phyloP scores from a whole-genome alignment of 2,797 vertebrate species.

The Meda fulgida region DNA sequence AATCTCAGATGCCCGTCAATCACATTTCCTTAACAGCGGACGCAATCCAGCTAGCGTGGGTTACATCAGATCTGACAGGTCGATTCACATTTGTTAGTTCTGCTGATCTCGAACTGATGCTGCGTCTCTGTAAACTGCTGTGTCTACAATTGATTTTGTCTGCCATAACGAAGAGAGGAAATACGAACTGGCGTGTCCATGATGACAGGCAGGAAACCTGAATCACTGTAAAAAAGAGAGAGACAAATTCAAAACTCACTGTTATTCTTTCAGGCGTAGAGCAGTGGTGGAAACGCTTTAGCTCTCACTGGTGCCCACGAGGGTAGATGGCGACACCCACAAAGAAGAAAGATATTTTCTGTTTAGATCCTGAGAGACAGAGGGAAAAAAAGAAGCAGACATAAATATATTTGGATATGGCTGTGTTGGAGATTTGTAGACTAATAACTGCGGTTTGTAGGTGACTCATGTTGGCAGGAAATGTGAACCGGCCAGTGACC shows the following conservation, averaged over 20 bases:
- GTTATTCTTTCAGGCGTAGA: conserved; percentile 35
- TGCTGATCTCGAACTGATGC: conserved; percentile 34
- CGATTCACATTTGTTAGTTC: conserved; percentile 46
- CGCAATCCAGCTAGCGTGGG: background rate
- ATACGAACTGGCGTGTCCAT: conserved; percentile 46
- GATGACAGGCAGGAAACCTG: conserved; percentile 53
- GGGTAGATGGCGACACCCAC: conserved; percentile 25
- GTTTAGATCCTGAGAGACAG: conserved; percentile 39
- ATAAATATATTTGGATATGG: conserved; percentile 56
- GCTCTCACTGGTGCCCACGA: background rate
- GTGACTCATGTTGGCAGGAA: conserved; percentile 48
- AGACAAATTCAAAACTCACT: conserved; percentile 51
- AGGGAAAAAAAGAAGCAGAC: conserved; percentile 2
- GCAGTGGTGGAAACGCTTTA: conserved; percentile 35
- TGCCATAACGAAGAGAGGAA: conserved; percentile 47
- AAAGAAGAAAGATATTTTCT: conserved; percentile 18
- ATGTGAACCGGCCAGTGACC: conserved; percentile 67
- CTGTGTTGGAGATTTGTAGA: conserved; percentile 58
- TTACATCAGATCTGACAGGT: conserved; percentile 36
- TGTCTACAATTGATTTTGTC: conserved; percentile 58
- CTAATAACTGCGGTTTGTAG: conserved; percentile 55
- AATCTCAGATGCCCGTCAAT: background rate
- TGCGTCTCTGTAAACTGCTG: conserved; percentile 42
- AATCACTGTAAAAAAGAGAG: conserved; percentile 40
- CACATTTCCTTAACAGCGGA: background rate